Evolutionary conservation across 2,888 invertebrate genomes (phyloP).

Genomic region (Eupsilia transversa): DNA sequence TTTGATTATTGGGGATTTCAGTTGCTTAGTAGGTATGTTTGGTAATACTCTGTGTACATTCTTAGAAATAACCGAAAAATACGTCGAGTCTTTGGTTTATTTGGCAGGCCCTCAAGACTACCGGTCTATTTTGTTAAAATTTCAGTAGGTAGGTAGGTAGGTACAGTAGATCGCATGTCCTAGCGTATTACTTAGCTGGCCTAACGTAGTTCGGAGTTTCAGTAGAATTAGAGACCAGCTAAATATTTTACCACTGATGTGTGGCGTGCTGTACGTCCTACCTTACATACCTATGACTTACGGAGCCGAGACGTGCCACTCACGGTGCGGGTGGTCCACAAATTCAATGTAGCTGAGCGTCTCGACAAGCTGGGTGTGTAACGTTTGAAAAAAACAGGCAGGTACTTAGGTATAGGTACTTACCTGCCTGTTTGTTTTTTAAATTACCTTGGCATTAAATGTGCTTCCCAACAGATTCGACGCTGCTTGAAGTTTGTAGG

Average conservation of each 20-base stretch:
- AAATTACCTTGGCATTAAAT: constrained; percentile 68
- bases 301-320: not conserved
- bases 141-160: no score
- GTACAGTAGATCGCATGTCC: not conserved
- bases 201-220: not conserved
- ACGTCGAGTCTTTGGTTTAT: not conserved
- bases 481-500: constrained; percentile 74
- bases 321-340: not conserved
- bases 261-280: not conserved
- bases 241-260: not conserved
- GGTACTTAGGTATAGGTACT: no score
- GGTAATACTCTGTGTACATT: not conserved
- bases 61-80: not conserved
- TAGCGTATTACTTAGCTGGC: no score
- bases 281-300: not conserved
- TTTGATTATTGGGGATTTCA: not conserved
- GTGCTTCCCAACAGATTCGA: constrained; percentile 69
- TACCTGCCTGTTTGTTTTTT: no score
- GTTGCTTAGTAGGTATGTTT: no score
- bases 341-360: not conserved
- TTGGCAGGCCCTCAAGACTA: not conserved
- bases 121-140: no score
- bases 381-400: no score
- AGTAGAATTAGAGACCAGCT: not conserved
- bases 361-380: no score